Conservation (phyloP, 1,140 invertebrate genomes). For the Holcopasites calliopsidis region DNA sequence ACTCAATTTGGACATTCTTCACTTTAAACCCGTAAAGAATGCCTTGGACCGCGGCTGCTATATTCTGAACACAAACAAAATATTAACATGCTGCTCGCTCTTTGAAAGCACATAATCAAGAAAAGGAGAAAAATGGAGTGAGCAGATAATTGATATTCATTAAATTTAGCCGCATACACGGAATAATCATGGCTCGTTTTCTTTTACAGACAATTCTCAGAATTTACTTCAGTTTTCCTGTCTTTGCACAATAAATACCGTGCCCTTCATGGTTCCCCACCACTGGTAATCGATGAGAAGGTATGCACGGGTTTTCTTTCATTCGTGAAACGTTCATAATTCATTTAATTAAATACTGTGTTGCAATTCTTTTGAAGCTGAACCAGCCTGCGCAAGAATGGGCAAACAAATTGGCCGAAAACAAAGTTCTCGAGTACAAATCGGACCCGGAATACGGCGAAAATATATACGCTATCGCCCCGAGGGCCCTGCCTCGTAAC, state of each 20-base stretch:
- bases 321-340: no score
- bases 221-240: not conserved
- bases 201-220: not conserved
- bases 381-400: constrained; percentile 82
- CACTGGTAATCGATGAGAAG: constrained; percentile 82
- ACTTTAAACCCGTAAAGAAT: not conserved
- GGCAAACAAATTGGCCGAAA: constrained; percentile 82
- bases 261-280: constrained; percentile 81
- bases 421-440: constrained; percentile 80
- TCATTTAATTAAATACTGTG: not conserved
- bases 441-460: constrained; percentile 81
- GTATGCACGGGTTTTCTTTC: constrained; percentile 70
- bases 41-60: no score
- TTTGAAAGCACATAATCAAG: not conserved
- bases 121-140: constrained; percentile 13
- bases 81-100: not conserved
- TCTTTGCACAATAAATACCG: constrained; percentile 84
- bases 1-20: not conserved
- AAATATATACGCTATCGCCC: constrained; percentile 82
- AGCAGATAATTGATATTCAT: no score
- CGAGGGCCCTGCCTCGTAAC: constrained; percentile 74
- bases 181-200: not conserved
- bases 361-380: constrained; percentile 69
- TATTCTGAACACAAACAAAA: not conserved
- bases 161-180: no score